phyloP scores from a whole-genome alignment of 2,888 invertebrate species.

The Aporophyla lueneburgensis region DNA sequence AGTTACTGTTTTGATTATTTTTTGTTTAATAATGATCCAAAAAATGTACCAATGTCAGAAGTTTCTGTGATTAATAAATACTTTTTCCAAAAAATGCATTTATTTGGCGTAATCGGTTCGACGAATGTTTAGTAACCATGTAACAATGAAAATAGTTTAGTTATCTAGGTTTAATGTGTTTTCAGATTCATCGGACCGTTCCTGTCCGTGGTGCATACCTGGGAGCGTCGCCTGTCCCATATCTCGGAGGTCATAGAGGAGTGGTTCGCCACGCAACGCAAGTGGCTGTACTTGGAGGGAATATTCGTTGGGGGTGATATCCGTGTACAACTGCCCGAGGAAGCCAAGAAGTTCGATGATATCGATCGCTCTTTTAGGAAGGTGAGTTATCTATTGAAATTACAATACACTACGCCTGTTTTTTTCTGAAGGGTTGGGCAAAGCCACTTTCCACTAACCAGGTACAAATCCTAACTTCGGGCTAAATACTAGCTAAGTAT shows the following conservation, averaged over 20 bases:
- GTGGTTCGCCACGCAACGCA: constrained; percentile 96
- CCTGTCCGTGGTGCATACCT: constrained; percentile 94
- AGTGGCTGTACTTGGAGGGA: constrained; percentile 98
- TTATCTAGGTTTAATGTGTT: too few species aligned
- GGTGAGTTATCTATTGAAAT: constrained; percentile 79
- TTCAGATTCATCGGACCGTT: constrained; percentile 97
- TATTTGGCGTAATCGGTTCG: too few species aligned
- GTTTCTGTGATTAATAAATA: too few species aligned
- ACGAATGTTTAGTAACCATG: too few species aligned
- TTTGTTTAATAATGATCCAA: too few species aligned
- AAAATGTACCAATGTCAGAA: too few species aligned
- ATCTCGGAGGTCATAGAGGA: constrained; percentile 97
- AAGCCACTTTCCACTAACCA: neutral
- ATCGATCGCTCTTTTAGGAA: constrained; percentile 95
- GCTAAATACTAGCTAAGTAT: neutral
- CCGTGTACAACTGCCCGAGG: constrained; percentile 95
- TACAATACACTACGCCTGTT: neutral
- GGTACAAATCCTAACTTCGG: neutral
- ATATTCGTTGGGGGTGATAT: constrained; percentile 98
- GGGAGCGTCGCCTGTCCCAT: constrained; percentile 95
- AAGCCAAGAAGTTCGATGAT: constrained; percentile 97
- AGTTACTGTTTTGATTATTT: too few species aligned
- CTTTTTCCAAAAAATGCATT: too few species aligned
- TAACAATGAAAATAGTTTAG: too few species aligned
- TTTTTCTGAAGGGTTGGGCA: neutral